Evolutionary conservation across 2,113 vertebrate species (phyloP).

Genomic region (Leucosticte australis): DNA sequence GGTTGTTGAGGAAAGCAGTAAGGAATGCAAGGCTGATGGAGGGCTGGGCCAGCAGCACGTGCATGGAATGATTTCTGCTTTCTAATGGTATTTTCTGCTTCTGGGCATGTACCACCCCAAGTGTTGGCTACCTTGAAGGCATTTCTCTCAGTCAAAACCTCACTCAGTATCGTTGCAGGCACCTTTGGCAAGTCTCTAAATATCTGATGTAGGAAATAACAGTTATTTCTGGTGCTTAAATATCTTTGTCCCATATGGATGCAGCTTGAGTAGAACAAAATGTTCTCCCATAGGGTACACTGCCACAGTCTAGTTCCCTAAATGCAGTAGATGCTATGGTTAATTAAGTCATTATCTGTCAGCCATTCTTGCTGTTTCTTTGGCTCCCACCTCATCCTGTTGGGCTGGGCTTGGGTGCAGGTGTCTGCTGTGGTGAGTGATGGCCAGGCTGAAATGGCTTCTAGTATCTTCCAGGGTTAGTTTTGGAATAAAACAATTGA

Average conservation of each 20-base stretch:
- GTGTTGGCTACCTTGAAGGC: background rate
- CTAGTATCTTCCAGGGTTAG: background rate
- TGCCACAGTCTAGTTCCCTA: background rate
- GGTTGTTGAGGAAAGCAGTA: background rate
- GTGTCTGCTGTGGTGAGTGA: rapidly evolving
- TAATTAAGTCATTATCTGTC: background rate
- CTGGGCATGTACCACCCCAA: background rate
- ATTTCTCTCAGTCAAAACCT: background rate
- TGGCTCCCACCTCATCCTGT: background rate
- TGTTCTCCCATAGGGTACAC: background rate
- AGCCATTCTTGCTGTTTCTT: background rate
- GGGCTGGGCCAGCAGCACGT: rapidly evolving
- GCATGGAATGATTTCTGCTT: background rate
- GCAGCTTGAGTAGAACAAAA: background rate
- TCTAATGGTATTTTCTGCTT: background rate
- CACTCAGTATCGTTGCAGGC: background rate
- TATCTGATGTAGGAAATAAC: background rate
- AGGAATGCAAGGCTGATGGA: background rate
- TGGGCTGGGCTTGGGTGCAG: background rate
- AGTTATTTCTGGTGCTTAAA: background rate
- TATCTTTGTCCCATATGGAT: background rate
- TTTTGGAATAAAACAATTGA: background rate
- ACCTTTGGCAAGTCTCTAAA: background rate
- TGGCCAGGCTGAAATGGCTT: background rate
- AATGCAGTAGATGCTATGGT: background rate